Base-by-base conservation (phyloP, 2,797 vertebrate species). In the Xenops minutus region DNA sequence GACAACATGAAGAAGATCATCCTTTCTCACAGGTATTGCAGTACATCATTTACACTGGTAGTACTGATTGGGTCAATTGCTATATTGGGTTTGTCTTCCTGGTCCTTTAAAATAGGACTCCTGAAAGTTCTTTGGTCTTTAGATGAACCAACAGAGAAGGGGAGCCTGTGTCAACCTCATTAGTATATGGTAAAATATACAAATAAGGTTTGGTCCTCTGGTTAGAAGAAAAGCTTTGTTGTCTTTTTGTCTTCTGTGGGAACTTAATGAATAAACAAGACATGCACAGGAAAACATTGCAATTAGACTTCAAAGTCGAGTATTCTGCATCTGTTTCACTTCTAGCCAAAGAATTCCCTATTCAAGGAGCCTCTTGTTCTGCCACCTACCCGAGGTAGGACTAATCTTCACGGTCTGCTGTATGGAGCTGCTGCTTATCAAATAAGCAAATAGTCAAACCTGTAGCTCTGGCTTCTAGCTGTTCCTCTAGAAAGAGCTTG, bases 1-100 rank as follows among this genome's bases (percentile, higher is more conserved):
- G 99, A 99, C 98, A 99, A 99, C 98, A 99, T 99, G 99, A 99
- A 99, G 98, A 99, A 99, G 97, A 99, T 99, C 87, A 99, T 99
- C 92, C 98, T 99, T 48, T 99, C 99, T 11, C 99, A 99, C 98
- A 99, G 99, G 99, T 99, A 98, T 27, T 73, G 37, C 16, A 85
- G 10, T 64, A 43, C 6, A 17, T 76, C 44, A 30, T 30, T 86
- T 44, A 61, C 2, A 30, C 23, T 62, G 46, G 34, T 52, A 59
- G 21, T 49, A 37, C 44, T 76, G 74, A 63, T 46, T 71, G 43
- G 14, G 15, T 55, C 55, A 43, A 0, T 84, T 88, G 48, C 49
- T 79, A 0, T 58, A 51, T 24, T 67, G 82, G 34, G 14, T 75
- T 81, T 95, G 9, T 82, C 7, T 18, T 73, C 29, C 54, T 9